phyloP scores from a whole-genome alignment of 2,113 vertebrate species.

The Pithys albifrons region DNA sequence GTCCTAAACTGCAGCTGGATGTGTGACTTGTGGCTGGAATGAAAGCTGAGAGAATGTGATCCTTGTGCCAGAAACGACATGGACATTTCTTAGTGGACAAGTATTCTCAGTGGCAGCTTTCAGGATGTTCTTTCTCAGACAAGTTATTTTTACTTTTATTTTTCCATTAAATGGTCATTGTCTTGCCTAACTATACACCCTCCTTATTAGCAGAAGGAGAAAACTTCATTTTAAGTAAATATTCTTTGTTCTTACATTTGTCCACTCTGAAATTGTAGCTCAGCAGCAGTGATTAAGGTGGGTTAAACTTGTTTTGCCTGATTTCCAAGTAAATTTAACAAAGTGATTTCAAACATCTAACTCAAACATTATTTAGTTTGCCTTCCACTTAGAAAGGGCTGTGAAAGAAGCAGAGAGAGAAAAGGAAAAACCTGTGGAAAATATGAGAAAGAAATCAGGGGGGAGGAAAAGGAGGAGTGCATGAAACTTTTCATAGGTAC shows the following conservation, averaged over 20 bases:
- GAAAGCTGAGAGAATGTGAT: not conserved
- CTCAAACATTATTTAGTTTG: not conserved
- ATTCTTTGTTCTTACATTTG: not conserved
- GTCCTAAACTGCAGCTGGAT: not conserved
- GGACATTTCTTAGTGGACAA: not conserved
- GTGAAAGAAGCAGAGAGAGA: not conserved
- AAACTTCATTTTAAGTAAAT: not conserved
- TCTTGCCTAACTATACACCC: not conserved
- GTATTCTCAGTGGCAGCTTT: not conserved
- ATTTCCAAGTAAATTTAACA: conserved; percentile 6
- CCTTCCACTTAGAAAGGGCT: not conserved
- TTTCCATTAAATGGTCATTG: not conserved
- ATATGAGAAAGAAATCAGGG: not conserved
- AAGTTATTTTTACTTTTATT: not conserved
- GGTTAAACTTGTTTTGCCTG: not conserved
- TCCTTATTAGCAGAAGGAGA: not conserved
- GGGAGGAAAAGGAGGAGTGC: not conserved
- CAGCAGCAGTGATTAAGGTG: not conserved
- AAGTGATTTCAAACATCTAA: not conserved
- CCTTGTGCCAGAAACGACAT: not conserved
- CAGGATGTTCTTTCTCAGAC: not conserved
- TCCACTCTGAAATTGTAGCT: not conserved
- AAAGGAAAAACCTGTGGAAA: not conserved
- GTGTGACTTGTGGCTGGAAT: not conserved
- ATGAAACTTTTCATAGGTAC: not conserved